Evolutionary conservation across 2,113 vertebrate species (phyloP).

Genomic region (Vulpes vulpes): DNA sequence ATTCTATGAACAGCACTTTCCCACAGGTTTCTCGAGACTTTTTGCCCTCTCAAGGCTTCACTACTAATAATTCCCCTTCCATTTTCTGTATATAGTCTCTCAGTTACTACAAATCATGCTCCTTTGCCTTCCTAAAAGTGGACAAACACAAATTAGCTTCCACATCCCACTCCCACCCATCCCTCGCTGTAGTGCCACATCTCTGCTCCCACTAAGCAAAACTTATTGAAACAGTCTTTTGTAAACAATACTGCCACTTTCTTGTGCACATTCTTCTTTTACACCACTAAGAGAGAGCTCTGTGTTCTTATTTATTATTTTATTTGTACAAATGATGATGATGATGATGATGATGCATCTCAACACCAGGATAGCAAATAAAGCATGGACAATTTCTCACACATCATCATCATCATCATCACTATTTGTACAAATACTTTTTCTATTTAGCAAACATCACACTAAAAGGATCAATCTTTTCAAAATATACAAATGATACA

Average conservation of each 20-base stretch:
- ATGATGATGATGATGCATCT: no score
- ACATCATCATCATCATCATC: not conserved
- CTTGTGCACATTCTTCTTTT: not conserved
- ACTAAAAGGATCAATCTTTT: not conserved
- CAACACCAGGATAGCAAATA: no score
- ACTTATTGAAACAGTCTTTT: not conserved
- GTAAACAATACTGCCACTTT: not conserved
- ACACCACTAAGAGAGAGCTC: not conserved
- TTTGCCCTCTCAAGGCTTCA: not conserved
- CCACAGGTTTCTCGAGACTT: not conserved
- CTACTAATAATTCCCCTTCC: not conserved
- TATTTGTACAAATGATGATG: no score
- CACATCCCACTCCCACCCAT: not conserved
- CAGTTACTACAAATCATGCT: not conserved
- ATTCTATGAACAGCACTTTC: not conserved
- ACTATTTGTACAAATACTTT: not conserved
- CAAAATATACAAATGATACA: not conserved
- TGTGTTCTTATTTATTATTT: no score
- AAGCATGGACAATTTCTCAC: no score
- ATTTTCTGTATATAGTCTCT: not conserved
- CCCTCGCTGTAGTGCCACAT: not conserved
- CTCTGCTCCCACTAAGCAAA: not conserved
- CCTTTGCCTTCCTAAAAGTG: not conserved
- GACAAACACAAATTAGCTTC: not conserved
- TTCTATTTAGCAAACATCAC: not conserved